These are phyloP conservation scores for Tetranychus truncatus DNA, from an alignment of 2,888 invertebrate genomes.

Conservation along the genomic window DNA sequence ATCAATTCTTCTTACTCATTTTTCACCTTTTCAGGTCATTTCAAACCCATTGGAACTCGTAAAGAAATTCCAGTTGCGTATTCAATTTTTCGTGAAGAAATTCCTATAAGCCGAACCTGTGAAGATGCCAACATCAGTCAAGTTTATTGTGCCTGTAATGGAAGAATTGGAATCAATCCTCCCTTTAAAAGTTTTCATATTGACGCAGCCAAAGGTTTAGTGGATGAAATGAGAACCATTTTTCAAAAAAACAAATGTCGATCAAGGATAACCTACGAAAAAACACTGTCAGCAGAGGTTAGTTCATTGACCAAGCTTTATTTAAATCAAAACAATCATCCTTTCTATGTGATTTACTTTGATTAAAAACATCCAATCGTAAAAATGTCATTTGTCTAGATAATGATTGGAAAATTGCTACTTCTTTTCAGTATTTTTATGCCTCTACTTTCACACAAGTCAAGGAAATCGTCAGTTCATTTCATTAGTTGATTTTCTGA, in stretches of 20 bases:
- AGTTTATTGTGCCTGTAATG: slow-evolving; percentile 10
- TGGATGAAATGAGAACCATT: not conserved
- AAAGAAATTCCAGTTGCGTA: not conserved
- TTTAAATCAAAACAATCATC: too few species aligned
- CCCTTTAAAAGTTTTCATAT: not conserved
- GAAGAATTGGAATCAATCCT: not conserved
- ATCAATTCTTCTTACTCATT: too few species aligned
- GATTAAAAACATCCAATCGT: too few species aligned
- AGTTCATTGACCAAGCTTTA: not conserved
- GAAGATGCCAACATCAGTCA: not conserved
- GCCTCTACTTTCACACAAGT: too few species aligned
- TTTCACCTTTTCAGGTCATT: not conserved
- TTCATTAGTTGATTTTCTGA: too few species aligned
- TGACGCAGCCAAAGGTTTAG: not conserved
- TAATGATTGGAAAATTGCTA: too few species aligned
- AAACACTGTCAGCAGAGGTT: not conserved
- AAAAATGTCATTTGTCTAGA: too few species aligned
- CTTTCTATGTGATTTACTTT: too few species aligned
- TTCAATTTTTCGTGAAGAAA: slow-evolving; percentile 4
- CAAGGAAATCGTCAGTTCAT: too few species aligned
- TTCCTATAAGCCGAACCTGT: slow-evolving; percentile 2
- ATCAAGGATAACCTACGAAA: not conserved
- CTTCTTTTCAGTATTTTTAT: too few species aligned
- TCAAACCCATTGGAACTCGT: not conserved
- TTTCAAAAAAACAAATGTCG: not conserved